Evolutionary conservation across 2,797 vertebrate species (phyloP).

Genomic region (Synaphobranchus kaupii): DNA sequence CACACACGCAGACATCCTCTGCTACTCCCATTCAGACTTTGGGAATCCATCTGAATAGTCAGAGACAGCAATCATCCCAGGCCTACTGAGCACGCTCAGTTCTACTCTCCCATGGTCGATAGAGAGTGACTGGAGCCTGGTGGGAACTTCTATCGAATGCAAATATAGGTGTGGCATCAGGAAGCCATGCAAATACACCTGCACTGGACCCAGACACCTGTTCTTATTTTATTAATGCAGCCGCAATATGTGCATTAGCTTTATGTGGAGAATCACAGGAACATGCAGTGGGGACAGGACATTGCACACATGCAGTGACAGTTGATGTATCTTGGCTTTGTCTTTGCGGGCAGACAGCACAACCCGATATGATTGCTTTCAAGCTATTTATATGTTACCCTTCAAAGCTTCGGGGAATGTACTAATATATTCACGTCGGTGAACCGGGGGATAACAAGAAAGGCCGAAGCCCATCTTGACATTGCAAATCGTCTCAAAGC

Average conservation of each 20-base stretch:
- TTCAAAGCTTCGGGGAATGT: slow-evolving; percentile 69
- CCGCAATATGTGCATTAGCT: slow-evolving; percentile 31
- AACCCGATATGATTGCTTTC: slow-evolving; percentile 72
- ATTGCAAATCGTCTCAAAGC: not conserved
- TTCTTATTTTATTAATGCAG: slow-evolving; percentile 35
- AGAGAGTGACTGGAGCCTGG: slow-evolving; percentile 45
- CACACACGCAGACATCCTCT: slow-evolving; percentile 5
- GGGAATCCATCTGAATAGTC: slow-evolving; percentile 62
- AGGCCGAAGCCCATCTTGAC: slow-evolving; percentile 59
- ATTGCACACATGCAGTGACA: slow-evolving; percentile 5
- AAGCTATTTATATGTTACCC: slow-evolving; percentile 71
- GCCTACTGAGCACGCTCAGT: slow-evolving; percentile 47
- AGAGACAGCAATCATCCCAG: slow-evolving; percentile 63
- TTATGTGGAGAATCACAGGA: slow-evolving; percentile 31
- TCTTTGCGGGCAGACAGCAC: slow-evolving; percentile 60
- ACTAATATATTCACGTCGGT: slow-evolving; percentile 70
- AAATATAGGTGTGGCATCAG: slow-evolving; percentile 62
- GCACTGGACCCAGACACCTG: slow-evolving; percentile 42
- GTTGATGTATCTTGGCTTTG: slow-evolving; percentile 60
- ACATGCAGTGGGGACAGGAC: slow-evolving; percentile 50
- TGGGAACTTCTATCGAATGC: slow-evolving; percentile 56
- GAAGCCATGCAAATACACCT: slow-evolving; percentile 56
- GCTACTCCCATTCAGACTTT: slow-evolving; percentile 67
- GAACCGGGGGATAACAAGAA: slow-evolving; percentile 60
- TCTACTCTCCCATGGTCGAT: slow-evolving; percentile 39